These are phyloP conservation scores for Darevskia nairensis DNA, from an alignment of 2,797 vertebrate genomes.

Conservation along the genomic window DNA sequence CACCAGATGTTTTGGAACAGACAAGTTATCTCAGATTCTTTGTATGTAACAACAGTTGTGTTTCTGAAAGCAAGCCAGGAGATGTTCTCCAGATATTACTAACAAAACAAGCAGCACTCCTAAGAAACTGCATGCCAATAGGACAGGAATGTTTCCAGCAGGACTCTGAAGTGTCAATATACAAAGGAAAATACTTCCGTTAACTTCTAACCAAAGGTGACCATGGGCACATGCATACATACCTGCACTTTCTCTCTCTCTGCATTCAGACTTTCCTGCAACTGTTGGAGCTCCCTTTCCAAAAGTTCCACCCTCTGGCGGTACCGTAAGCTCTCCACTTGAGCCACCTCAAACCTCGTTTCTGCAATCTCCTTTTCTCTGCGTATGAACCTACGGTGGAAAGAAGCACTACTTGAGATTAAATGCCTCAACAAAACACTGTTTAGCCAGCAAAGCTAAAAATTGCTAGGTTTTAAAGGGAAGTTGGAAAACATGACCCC, in stretches of 20 bases:
- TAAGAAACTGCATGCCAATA: not conserved
- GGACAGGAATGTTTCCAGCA: not conserved
- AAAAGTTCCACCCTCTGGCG: conserved; percentile 91
- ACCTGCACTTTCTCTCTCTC: conserved; percentile 95
- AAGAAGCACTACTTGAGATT: not conserved
- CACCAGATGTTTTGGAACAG: not conserved
- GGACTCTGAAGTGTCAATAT: not conserved
- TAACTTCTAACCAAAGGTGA: rapidly evolving
- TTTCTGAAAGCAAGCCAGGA: not conserved
- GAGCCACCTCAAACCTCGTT: conserved; percentile 93
- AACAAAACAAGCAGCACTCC: not conserved
- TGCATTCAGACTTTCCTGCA: conserved; percentile 88
- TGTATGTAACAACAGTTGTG: not conserved
- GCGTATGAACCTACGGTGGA: conserved; percentile 88
- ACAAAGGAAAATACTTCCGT: not conserved
- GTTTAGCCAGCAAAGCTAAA: not conserved
- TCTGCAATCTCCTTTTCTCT: conserved; percentile 97
- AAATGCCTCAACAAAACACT: not conserved
- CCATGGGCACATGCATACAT: not conserved
- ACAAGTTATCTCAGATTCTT: not conserved
- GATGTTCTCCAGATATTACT: not conserved
- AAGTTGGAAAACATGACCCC: not conserved
- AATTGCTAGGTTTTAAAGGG: not conserved
- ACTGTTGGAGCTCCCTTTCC: conserved; percentile 91
- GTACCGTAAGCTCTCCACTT: conserved; percentile 93